phyloP scores from a whole-genome alignment of 1,140 invertebrate species.

The Drosophila sucinea region DNA sequence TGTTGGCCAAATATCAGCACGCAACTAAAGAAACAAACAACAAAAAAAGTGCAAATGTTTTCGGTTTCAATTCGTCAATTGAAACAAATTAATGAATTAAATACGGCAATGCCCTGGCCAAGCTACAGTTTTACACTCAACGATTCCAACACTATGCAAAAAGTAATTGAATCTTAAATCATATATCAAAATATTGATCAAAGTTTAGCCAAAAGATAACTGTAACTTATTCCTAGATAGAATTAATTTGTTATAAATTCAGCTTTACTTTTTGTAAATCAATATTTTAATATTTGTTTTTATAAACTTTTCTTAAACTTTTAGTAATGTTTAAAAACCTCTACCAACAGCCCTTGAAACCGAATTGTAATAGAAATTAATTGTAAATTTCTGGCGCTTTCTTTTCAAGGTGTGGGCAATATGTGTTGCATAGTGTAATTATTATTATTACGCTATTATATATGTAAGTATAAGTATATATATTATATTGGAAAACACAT shows the following conservation, averaged over 20 bases:
- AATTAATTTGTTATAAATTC: no score
- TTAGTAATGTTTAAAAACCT: no score
- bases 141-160: neutral
- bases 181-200: no score
- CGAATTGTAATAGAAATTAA: no score
- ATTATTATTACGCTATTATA: neutral
- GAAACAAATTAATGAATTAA: neutral
- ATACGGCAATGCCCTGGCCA: neutral
- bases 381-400: neutral
- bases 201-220: no score
- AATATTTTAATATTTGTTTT: no score
- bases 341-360: no score
- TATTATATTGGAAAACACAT: conserved; percentile 26
- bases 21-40: neutral
- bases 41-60: conserved; percentile 11
- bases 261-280: no score
- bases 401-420: neutral
- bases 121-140: no score
- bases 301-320: no score
- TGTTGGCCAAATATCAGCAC: conserved; percentile 15
- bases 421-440: neutral
- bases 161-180: no score
- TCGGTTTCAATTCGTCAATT: conserved; percentile 23
- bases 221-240: no score
- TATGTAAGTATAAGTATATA: neutral